A percentile compares a stretch with the other conserved stretches of the same genome.
Evolutionary conservation across 2,888 invertebrate species (phyloP).

Genomic region (Orthosia gracilis): DNA sequence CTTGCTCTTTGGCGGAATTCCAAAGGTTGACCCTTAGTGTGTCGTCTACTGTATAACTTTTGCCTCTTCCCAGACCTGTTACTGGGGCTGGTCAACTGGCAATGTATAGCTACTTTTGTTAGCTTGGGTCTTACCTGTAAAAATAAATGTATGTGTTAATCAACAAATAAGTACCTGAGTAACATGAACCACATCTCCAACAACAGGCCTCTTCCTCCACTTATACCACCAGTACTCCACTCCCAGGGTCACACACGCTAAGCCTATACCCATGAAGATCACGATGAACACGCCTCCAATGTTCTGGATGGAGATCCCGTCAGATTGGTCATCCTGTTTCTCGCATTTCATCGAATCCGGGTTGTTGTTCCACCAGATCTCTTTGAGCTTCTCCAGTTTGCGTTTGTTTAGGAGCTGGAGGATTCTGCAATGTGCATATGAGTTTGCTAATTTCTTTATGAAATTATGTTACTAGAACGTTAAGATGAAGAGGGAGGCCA

Average conservation of each 20-base stretch:
- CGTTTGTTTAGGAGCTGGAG: conserved; percentile 98
- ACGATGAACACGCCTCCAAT: conserved; percentile 99
- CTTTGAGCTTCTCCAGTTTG: conserved; percentile 97
- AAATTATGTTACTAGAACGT: not conserved
- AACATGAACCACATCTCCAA: conserved; percentile 92
- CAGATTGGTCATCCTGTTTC: conserved; percentile 97
- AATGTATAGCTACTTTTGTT: too few relatives aligned
- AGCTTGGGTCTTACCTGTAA: too few relatives aligned
- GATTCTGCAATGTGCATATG: conserved; percentile 92
- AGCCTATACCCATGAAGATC: conserved; percentile 98
- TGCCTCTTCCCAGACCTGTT: too few relatives aligned
- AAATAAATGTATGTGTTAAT: too few relatives aligned
- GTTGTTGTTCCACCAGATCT: conserved; percentile 99
- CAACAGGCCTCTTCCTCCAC: conserved; percentile 92
- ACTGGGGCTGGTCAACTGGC: too few relatives aligned
- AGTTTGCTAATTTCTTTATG: not conserved
- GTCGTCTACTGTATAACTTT: too few relatives aligned
- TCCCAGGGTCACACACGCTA: conserved; percentile 97
- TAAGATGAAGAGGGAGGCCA: too few relatives aligned
- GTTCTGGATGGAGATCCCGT: conserved; percentile 99
- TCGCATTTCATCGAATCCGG: conserved; percentile 95
- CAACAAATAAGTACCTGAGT: conserved; percentile 88
- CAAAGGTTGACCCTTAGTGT: too few relatives aligned
- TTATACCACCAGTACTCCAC: conserved; percentile 99
- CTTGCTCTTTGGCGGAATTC: too few relatives aligned